phyloP scores from a whole-genome alignment of 1,140 invertebrate genomes.

The Frieseomelitta varia region DNA sequence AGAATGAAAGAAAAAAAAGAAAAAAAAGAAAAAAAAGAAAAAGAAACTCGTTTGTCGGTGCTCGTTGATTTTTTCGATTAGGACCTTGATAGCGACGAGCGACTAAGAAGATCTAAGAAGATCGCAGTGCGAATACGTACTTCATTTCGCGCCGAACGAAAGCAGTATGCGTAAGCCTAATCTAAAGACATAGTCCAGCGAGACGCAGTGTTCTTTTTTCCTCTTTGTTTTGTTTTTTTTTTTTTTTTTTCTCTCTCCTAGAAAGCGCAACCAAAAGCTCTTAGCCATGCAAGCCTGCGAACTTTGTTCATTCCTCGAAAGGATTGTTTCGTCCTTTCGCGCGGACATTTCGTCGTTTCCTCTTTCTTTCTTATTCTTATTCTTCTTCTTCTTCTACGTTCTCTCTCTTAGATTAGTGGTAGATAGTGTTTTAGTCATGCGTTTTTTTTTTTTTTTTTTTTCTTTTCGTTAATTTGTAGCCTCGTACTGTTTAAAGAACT shows the following conservation, averaged over 20 bases:
- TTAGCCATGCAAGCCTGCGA: conserved; percentile 31
- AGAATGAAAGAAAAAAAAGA: no score
- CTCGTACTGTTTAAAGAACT: conserved; percentile 24
- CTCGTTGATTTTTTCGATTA: background rate
- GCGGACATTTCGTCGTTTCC: background rate
- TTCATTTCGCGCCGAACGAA: background rate
- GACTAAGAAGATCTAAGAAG: background rate
- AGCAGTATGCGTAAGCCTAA: background rate
- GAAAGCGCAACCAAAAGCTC: conserved; percentile 44
- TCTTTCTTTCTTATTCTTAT: background rate
- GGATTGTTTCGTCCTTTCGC: conserved; percentile 31
- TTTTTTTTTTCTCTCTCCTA: background rate
- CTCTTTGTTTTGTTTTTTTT: background rate
- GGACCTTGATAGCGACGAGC: background rate
- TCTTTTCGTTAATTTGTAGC: background rate
- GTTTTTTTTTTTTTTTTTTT: background rate
- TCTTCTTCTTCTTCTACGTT: background rate
- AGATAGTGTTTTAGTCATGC: background rate
- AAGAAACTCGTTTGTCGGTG: background rate
- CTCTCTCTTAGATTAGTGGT: background rate
- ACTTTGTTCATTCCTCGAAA: conserved; percentile 54
- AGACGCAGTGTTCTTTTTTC: background rate
- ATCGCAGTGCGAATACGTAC: background rate
- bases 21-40: no score
- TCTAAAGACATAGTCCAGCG: background rate